Evolutionary conservation across 2,888 invertebrate species (phyloP).

Genomic region (Cheilosia urbana): DNA sequence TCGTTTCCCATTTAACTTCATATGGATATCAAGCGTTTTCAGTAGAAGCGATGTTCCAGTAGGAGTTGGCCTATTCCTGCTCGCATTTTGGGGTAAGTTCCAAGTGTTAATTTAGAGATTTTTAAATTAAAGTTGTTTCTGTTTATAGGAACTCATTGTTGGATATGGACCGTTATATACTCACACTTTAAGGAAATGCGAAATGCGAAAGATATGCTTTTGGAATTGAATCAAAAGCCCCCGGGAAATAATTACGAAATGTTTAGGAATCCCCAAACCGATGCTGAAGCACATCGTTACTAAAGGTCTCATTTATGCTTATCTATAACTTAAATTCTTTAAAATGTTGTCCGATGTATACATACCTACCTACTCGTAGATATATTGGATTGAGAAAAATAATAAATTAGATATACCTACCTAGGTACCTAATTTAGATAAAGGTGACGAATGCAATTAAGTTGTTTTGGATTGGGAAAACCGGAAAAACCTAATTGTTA

Average conservation of each 20-base stretch:
- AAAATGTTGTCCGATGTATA: too few species aligned
- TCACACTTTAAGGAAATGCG: slow-evolving; percentile 46
- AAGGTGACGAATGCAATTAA: too few species aligned
- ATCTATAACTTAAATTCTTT: too few species aligned
- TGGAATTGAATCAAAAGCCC: neutral
- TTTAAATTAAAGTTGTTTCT: neutral
- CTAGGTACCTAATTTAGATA: too few species aligned
- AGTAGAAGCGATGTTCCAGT: neutral
- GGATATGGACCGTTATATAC: slow-evolving; percentile 33
- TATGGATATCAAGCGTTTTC: neutral
- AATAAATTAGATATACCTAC: too few species aligned
- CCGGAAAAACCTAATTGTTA: too few species aligned
- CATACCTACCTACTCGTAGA: too few species aligned
- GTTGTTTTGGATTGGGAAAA: too few species aligned
- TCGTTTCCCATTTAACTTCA: neutral
- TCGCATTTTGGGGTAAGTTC: slow-evolving; percentile 29
- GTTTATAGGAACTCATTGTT: neutral
- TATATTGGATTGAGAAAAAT: too few species aligned
- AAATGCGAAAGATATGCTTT: neutral
- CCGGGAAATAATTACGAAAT: neutral
- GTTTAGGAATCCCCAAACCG: neutral
- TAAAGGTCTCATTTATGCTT: neutral
- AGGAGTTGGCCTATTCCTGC: neutral
- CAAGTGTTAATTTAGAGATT: neutral
- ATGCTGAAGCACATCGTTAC: neutral